phyloP scores from a whole-genome alignment of 2,888 invertebrate genomes.

The Volucella inanis region DNA sequence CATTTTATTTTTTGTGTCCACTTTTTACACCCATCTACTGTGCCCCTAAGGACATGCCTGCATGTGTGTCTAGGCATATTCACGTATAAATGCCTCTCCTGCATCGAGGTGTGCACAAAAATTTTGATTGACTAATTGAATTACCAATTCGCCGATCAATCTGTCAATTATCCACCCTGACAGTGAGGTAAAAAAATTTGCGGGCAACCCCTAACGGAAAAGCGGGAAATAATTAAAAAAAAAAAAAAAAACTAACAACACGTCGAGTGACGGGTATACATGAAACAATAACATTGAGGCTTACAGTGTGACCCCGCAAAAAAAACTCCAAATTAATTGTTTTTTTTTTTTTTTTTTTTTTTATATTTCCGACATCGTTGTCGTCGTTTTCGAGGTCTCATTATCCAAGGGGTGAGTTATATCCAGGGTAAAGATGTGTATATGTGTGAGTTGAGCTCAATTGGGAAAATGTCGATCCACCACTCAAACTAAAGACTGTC shows the following conservation, averaged over 20 bases:
- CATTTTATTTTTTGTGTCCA: slow-evolving; percentile 15
- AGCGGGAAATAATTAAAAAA: background rate
- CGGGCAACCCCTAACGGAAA: slow-evolving; percentile 47
- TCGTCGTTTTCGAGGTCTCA: slow-evolving; percentile 26
- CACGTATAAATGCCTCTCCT: slow-evolving; percentile 53
- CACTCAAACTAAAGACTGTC: slow-evolving; percentile 61
- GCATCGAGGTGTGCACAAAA: slow-evolving; percentile 66
- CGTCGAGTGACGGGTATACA: slow-evolving; percentile 46
- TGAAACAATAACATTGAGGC: slow-evolving; percentile 71
- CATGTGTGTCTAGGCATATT: slow-evolving; percentile 18
- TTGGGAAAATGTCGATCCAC: slow-evolving; percentile 65
- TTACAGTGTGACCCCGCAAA: slow-evolving; percentile 60
- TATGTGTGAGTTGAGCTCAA: slow-evolving; percentile 43
- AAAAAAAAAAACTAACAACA: slow-evolving; percentile 26
- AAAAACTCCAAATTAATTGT: slow-evolving; percentile 63
- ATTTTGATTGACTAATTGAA: slow-evolving; percentile 78
- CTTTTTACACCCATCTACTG: background rate
- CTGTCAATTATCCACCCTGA: slow-evolving; percentile 77
- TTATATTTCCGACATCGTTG: background rate
- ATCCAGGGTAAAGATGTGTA: background rate
- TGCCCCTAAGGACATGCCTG: slow-evolving; percentile 44
- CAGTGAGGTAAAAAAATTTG: slow-evolving; percentile 70
- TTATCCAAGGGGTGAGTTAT: slow-evolving; percentile 41
- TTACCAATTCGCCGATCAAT: slow-evolving; percentile 78
- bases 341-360: slow-evolving; percentile 56